Conservation (phyloP, 1,140 invertebrate genomes). For the Phocides pigmalion region DNA sequence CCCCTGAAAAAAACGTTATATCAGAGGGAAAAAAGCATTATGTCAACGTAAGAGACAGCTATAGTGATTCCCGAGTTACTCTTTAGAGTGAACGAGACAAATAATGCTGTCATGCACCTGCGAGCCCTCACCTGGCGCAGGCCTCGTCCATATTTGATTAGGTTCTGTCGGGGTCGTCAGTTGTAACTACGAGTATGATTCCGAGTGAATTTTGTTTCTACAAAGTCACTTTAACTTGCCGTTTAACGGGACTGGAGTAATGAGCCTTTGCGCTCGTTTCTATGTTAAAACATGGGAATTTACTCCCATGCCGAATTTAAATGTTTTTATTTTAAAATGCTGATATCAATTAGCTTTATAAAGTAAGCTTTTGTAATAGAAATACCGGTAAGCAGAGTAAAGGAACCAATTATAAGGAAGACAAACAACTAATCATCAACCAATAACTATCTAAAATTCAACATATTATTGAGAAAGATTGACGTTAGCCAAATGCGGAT, state of each 20-base stretch:
- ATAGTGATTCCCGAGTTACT: slow-evolving; percentile 19
- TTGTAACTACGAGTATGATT: slow-evolving; percentile 61
- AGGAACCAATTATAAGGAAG: too few species aligned
- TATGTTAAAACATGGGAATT: slow-evolving; percentile 14
- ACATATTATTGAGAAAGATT: too few species aligned
- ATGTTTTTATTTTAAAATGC: too few species aligned
- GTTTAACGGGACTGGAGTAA: slow-evolving; percentile 12
- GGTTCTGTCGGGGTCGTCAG: slow-evolving; percentile 67
- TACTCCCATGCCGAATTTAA: too few species aligned
- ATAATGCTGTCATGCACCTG: slow-evolving; percentile 68
- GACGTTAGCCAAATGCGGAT: too few species aligned
- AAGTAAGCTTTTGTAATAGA: too few species aligned
- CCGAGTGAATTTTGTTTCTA: slow-evolving; percentile 29
- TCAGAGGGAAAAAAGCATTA: slow-evolving; percentile 62
- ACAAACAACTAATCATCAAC: too few species aligned
- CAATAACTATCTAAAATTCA: too few species aligned
- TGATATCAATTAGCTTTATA: too few species aligned
- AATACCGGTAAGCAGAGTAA: too few species aligned
- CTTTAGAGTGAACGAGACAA: slow-evolving; percentile 56
- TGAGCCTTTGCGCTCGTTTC: slow-evolving; percentile 19
- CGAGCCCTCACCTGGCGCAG: slow-evolving; percentile 69
- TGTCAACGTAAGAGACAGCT: slow-evolving; percentile 50
- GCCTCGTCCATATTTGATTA: slow-evolving; percentile 78
- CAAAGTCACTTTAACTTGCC: slow-evolving; percentile 14
- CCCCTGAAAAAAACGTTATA: slow-evolving; percentile 63